Base-by-base conservation (phyloP, 1,140 invertebrate species). In the Elymnias hypermnestra region DNA sequence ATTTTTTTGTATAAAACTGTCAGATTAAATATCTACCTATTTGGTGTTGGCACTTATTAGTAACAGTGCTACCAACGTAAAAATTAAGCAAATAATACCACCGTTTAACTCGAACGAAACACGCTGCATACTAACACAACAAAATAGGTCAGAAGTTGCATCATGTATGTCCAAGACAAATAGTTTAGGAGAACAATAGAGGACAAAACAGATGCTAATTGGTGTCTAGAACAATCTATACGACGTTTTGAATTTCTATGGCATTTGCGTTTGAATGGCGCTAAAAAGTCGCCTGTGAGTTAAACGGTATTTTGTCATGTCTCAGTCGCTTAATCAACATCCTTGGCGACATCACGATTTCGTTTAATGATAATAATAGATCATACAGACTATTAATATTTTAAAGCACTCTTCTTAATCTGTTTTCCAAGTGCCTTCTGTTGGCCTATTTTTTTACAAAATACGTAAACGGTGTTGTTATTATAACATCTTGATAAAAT, bases 261-360 rank as follows among this genome's bases (percentile, higher is more conserved):
- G 38, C 15, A 63, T 63, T 63, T 60, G 45, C 49, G 29, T 63
- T 54, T 63, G 53, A 63, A 63, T 52, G 10, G 17, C 12, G 14
- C 29, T 52, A 36, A 42, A 39, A 40, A 44, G 17, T 33, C 18
- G 12, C 35, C 8, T 38, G 10, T 15, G 9, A 7, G 31, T 17
- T 35, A 21, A 36, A 36, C 33, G 33, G 33, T 36, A 36, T 36
- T 36, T 35, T 35, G 18, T 33, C 12, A 14, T 44, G 31, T 36
- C 22, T 18, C 33, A 17, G 2, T 15, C 2, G n/a, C 1, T 25
- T 18, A 9, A 17, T 15, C 13, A 18, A 17, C 21, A 38, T 36
- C 43, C 43, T 46, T 46, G 43, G 10, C 19, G 2, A 3, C 8
- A 37, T 46, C 37, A 46, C 33, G 40, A 49, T 38, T 39, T 23